phyloP scores from a whole-genome alignment of 1,140 invertebrate genomes.

The Temnothorax longispinosus region DNA sequence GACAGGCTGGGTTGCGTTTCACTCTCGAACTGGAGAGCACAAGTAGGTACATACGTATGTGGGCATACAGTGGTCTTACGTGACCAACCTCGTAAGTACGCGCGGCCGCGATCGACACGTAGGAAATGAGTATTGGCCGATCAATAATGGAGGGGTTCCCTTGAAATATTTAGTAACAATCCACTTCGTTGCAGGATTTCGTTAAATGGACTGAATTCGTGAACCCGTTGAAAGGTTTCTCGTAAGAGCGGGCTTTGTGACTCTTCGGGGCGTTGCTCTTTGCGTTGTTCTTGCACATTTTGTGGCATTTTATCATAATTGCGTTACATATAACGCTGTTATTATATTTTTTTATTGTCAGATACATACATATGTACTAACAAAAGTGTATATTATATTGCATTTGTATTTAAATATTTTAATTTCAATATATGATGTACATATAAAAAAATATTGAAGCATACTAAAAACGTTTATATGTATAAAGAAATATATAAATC shows the following conservation, averaged over 20 bases:
- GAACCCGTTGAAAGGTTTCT: slow-evolving; percentile 13
- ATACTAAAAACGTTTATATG: background rate
- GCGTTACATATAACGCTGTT: background rate
- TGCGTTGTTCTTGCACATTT: background rate
- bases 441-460: background rate
- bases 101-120: slow-evolving; percentile 65
- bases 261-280: background rate
- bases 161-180: slow-evolving; percentile 68
- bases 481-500: background rate
- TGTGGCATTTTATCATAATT: background rate
- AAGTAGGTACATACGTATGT: slow-evolving; percentile 57
- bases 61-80: slow-evolving; percentile 48
- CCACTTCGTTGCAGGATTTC: slow-evolving; percentile 16
- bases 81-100: slow-evolving; percentile 65
- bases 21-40: slow-evolving; percentile 44
- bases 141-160: slow-evolving; percentile 63
- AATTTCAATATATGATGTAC: background rate
- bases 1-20: background rate
- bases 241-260: background rate
- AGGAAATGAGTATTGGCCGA: slow-evolving; percentile 61
- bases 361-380: background rate
- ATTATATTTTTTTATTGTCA: background rate
- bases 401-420: slow-evolving; percentile 11
- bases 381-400: background rate
- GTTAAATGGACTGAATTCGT: slow-evolving; percentile 26